Conservation (phyloP, 1,140 invertebrate genomes). For the Harpegnathos saltator region DNA sequence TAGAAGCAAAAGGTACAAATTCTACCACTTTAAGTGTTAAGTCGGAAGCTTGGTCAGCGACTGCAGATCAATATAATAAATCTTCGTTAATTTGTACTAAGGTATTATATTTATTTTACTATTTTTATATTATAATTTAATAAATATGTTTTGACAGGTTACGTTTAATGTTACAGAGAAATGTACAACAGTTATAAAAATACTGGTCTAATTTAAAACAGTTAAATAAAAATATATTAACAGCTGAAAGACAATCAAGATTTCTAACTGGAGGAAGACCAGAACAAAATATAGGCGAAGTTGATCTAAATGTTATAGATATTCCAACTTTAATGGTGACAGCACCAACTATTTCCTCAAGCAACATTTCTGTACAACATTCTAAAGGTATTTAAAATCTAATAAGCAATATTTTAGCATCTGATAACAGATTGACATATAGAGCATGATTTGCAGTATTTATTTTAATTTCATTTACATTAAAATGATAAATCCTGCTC, state of each 20-base stretch:
- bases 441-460: no score
- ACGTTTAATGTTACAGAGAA: no score
- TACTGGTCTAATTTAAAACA: no score
- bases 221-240: slow-evolving; percentile 1
- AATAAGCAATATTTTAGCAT: no score
- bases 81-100: background rate
- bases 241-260: slow-evolving; percentile 1
- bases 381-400: background rate
- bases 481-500: background rate
- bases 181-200: no score
- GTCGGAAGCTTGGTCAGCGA: background rate
- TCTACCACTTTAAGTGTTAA: background rate
- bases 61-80: background rate
- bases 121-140: no score
- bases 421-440: no score
- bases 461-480: no score
- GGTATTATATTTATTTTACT: no score
- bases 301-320: background rate
- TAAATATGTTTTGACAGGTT: no score
- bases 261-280: slow-evolving; percentile 1
- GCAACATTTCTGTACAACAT: no score
- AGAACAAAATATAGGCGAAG: background rate
- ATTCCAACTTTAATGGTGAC: background rate
- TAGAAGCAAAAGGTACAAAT: background rate
- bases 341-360: background rate